These are phyloP conservation scores for Sylvietta virens DNA, from an alignment of 2,113 vertebrate species.

Conservation along the genomic window DNA sequence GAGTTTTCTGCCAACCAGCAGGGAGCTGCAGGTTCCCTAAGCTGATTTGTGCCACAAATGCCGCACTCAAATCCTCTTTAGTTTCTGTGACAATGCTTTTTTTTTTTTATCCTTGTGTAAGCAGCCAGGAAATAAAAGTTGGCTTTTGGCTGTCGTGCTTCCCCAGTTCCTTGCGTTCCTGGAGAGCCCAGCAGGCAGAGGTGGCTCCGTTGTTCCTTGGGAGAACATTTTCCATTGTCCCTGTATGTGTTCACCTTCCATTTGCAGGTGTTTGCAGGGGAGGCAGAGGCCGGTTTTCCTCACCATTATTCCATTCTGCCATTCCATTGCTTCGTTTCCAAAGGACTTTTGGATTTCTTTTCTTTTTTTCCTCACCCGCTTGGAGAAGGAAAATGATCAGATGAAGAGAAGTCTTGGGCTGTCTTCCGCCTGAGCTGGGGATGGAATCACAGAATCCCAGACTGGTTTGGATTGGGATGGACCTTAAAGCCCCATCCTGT, in stretches of 20 bases:
- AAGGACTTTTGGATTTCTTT: not conserved
- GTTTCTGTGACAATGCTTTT: not conserved
- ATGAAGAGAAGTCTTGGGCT: not conserved
- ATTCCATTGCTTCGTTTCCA: not conserved
- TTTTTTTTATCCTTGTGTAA: not conserved
- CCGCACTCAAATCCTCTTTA: not conserved
- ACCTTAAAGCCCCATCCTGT: not conserved
- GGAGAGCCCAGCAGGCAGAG: not conserved
- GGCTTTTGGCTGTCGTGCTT: not conserved
- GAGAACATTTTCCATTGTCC: not conserved
- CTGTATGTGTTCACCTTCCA: not conserved
- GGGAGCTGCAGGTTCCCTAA: not conserved
- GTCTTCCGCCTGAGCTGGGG: not conserved
- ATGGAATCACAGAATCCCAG: not conserved
- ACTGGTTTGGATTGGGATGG: not conserved
- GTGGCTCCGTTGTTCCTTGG: not conserved
- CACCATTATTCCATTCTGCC: not conserved
- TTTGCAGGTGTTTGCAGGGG: not conserved
- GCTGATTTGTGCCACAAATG: conserved; percentile 23
- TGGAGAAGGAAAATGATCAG: not conserved
- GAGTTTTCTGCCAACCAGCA: not conserved
- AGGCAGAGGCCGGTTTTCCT: not conserved
- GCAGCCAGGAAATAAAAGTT: not conserved
- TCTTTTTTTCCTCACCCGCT: rapidly evolving
- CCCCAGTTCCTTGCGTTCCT: not conserved